These are phyloP conservation scores for Istiophorus platypterus DNA, from an alignment of 2,113 vertebrate species.

Conservation along the genomic window DNA sequence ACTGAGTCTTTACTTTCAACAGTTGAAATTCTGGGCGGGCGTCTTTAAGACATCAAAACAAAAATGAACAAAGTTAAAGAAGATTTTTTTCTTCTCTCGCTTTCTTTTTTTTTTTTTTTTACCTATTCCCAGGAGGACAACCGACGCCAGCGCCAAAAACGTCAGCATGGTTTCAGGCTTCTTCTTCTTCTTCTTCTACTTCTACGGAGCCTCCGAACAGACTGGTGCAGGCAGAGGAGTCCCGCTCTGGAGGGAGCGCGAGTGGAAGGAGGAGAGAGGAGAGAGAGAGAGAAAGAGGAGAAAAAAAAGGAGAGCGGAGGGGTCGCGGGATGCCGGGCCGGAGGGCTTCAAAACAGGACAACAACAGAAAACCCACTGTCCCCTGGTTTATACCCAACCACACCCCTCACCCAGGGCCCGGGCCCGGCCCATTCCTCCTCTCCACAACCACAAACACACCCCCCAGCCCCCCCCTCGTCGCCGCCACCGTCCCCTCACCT, in stretches of 20 bases:
- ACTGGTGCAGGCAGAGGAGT: constrained; percentile 54
- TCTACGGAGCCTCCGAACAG: constrained; percentile 60
- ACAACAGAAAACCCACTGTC: constrained; percentile 77
- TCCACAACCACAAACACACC: neutral
- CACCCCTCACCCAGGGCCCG: constrained; percentile 76
- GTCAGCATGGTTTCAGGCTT: constrained; percentile 81
- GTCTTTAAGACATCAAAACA: constrained; percentile 29
- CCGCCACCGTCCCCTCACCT: neutral
- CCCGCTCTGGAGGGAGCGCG: constrained; percentile 62
- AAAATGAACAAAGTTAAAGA: constrained; percentile 19
- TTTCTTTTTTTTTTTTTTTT: constrained; percentile 51
- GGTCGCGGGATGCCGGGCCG: constrained; percentile 61
- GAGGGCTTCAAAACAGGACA: constrained; percentile 74
- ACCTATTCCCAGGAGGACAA: constrained; percentile 83
- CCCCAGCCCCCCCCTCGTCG: neutral
- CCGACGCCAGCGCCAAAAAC: constrained; percentile 79
- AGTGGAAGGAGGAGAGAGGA: constrained; percentile 38
- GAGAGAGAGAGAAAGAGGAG: neutral
- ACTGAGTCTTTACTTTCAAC: constrained; percentile 13
- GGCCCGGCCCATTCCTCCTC: constrained; percentile 65
- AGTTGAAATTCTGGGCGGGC: neutral
- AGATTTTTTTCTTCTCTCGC: neutral
- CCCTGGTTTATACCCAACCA: constrained; percentile 83
- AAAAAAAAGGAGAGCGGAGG: constrained; percentile 45
- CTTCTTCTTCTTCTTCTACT: too few relatives aligned